Conservation (phyloP, 1,140 invertebrate species). For the Sinella curviseta region DNA sequence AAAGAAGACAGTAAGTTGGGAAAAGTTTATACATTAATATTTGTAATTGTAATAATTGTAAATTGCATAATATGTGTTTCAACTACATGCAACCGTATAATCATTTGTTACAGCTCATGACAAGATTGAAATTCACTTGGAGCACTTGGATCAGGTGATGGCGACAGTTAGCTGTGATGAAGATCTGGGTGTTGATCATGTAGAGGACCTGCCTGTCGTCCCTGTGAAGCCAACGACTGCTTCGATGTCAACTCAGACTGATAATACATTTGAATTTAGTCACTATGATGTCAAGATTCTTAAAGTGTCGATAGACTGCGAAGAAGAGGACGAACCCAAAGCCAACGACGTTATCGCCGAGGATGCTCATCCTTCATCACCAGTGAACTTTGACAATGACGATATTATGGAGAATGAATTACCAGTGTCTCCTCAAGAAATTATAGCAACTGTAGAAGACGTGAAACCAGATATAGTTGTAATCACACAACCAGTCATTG, state of each 20-base stretch:
- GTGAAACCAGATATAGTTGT: too few species aligned
- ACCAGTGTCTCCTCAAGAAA: too few species aligned
- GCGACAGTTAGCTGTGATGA: too few species aligned
- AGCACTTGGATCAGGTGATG: neutral
- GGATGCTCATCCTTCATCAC: neutral
- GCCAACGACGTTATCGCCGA: neutral
- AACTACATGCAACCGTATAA: too few species aligned
- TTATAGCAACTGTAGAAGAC: too few species aligned
- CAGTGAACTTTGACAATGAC: neutral
- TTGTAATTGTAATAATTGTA: neutral
- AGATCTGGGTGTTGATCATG: too few species aligned
- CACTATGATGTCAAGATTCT: neutral
- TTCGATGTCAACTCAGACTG: neutral
- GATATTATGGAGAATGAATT: neutral
- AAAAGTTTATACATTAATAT: neutral
- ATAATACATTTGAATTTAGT: neutral
- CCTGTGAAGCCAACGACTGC: neutral
- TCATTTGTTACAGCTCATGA: neutral
- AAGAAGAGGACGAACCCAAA: neutral
- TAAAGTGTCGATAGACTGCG: neutral
- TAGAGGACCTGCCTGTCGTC: too few species aligned
- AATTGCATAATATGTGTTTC: neutral
- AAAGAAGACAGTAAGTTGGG: neutral
- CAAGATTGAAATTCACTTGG: neutral
- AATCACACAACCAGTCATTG: too few species aligned